Conservation (phyloP, 2,888 invertebrate species). For the Thera obeliscata region DNA sequence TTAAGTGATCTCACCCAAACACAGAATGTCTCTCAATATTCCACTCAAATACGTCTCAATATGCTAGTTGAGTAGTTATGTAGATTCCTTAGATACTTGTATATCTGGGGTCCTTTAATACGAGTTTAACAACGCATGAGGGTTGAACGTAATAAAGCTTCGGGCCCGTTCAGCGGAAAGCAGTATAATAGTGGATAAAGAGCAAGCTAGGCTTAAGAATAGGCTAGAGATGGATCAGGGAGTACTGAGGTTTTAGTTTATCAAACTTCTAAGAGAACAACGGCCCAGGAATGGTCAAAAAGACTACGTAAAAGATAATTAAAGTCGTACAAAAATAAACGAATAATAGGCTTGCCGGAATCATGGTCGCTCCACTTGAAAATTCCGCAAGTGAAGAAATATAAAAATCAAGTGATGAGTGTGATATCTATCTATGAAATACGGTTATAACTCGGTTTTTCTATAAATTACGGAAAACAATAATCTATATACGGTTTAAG, state of each 20-base stretch:
- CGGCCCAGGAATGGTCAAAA: too few species aligned
- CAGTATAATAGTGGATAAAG: constrained; percentile 19
- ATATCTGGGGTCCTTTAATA: constrained; percentile 8
- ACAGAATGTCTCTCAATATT: background rate
- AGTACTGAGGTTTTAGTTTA: background rate
- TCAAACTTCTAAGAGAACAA: too few species aligned
- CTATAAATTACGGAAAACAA: too few species aligned
- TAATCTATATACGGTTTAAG: too few species aligned
- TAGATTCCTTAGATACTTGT: background rate
- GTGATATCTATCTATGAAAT: too few species aligned
- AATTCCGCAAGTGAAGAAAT: too few species aligned
- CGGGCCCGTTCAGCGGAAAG: constrained; percentile 21
- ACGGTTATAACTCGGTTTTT: too few species aligned
- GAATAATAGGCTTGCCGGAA: too few species aligned
- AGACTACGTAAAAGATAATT: too few species aligned
- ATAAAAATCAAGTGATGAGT: too few species aligned
- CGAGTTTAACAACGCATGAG: constrained; percentile 26
- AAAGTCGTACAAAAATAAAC: too few species aligned
- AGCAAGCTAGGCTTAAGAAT: constrained; percentile 11
- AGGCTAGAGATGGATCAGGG: constrained; percentile 6
- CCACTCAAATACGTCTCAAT: background rate
- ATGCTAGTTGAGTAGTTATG: constrained; percentile 12
- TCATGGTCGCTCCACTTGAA: too few species aligned
- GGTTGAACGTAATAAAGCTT: constrained; percentile 24
- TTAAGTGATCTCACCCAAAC: constrained; percentile 5